Evolutionary conservation across 53 echinoderm and acorn worm genomes (phyloP).

Genomic region (Echinarachnius parma): DNA sequence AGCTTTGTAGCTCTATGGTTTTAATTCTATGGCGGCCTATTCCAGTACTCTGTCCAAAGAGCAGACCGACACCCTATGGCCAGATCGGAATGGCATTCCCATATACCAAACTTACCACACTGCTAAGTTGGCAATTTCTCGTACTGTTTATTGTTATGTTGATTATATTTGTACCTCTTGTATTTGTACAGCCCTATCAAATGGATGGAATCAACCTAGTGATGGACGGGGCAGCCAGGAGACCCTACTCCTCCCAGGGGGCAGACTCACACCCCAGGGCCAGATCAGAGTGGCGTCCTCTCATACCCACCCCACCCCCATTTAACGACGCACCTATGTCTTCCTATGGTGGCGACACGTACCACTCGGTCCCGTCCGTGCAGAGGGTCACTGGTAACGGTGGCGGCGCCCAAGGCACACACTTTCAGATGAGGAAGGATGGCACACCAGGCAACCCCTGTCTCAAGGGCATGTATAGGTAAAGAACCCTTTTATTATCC

Average conservation of each 20-base stretch:
- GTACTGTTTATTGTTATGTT: no score
- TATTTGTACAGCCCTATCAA: no score
- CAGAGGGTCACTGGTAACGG: conserved; percentile 44
- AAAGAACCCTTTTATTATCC: no score
- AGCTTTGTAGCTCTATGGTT: no score
- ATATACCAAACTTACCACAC: no score
- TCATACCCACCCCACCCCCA: conserved; percentile 33
- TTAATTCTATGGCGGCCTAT: no score
- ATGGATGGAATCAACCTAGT: conserved; percentile 24
- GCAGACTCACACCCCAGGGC: not conserved
- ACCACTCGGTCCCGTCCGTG: conserved; percentile 23
- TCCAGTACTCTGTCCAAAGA: not conserved
- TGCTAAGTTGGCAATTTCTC: no score
- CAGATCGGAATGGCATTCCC: no score
- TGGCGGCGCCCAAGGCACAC: not conserved
- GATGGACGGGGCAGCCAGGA: conserved; percentile 35
- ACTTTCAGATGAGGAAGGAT: conserved; percentile 20
- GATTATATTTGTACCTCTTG: no score
- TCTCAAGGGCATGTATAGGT: conserved; percentile 42
- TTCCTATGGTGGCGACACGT: not conserved
- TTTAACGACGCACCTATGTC: not conserved
- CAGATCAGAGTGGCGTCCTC: conserved; percentile 16
- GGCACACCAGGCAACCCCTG: conserved; percentile 39
- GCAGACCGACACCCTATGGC: conserved; percentile 16
- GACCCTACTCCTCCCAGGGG: not conserved